A percentile compares a stretch with the other conserved stretches of the same genome.
Evolutionary conservation across 2,888 invertebrate species (phyloP).

Genomic region (Acrobasis repandana): DNA sequence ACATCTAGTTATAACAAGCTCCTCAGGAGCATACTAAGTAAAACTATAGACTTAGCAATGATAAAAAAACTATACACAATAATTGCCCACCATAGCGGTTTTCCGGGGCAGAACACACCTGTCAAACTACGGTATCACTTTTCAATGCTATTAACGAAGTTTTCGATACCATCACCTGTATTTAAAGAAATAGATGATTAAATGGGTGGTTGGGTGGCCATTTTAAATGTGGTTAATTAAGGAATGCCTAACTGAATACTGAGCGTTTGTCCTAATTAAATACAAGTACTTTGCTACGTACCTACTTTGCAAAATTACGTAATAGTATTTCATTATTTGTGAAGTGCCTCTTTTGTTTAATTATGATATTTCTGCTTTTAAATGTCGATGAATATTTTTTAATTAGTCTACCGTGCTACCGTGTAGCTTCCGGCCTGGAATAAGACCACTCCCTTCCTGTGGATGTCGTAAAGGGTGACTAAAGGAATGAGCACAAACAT

Average conservation of each 20-base stretch:
- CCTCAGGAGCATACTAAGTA: conserved; percentile 23
- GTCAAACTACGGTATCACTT: conserved; percentile 33
- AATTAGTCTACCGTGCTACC: no score
- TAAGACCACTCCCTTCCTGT: no score
- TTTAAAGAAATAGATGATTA: conserved; percentile 6
- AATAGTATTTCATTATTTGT: background rate
- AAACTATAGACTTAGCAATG: conserved; percentile 47
- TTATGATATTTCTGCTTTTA: no score
- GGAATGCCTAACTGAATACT: background rate
- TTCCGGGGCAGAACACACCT: conserved; percentile 48
- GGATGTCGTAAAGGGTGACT: no score
- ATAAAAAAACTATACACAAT: conserved; percentile 33
- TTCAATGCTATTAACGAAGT: conserved; percentile 14
- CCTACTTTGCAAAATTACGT: background rate
- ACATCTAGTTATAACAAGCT: no score
- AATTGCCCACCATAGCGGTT: conserved; percentile 49
- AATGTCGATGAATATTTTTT: no score
- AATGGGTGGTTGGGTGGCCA: conserved; percentile 6
- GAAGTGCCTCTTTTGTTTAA: no score
- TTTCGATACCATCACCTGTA: conserved; percentile 9
- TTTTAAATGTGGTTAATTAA: conserved; percentile 6
- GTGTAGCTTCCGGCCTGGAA: no score
- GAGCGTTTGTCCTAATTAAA: no score
- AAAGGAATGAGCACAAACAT: no score
- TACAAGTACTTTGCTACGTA: background rate